Conservation (phyloP, 1,140 invertebrate species). For the Bombus polaris region DNA sequence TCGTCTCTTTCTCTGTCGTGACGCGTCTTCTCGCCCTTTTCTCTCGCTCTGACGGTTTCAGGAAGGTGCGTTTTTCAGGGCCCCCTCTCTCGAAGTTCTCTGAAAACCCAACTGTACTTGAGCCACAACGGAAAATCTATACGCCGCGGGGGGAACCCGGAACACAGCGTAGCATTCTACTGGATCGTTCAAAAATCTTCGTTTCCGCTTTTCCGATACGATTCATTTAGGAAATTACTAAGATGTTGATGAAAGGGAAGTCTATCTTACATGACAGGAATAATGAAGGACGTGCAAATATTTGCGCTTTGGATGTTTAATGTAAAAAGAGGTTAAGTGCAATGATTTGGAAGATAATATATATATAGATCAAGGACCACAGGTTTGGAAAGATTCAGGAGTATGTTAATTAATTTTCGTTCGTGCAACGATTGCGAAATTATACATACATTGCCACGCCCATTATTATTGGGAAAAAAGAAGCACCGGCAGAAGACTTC, state of each 20-base stretch:
- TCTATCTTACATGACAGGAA: too few species aligned
- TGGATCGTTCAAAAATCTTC: slow-evolving; percentile 56
- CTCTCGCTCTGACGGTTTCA: slow-evolving; percentile 57
- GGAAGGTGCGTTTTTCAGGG: slow-evolving; percentile 70
- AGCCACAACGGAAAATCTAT: slow-evolving; percentile 76
- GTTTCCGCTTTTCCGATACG: not conserved
- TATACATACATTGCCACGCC: slow-evolving; percentile 29
- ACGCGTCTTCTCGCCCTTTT: slow-evolving; percentile 48
- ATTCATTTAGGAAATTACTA: not conserved
- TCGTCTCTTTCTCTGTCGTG: slow-evolving; percentile 22
- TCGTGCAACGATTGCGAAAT: not conserved
- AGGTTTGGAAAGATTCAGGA: too few species aligned
- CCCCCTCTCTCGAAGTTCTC: slow-evolving; percentile 61
- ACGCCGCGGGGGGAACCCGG: slow-evolving; percentile 58
- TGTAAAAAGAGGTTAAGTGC: not conserved
- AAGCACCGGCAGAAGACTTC: not conserved
- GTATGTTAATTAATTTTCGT: not conserved
- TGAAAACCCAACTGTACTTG: slow-evolving; percentile 60
- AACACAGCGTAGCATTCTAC: slow-evolving; percentile 42
- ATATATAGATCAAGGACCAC: not conserved
- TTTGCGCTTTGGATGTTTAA: not conserved
- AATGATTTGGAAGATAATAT: not conserved
- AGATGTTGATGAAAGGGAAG: not conserved
- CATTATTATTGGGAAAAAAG: not conserved
- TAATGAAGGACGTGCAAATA: not conserved